Evolutionary conservation across 2,888 invertebrate species (phyloP).

Genomic region (Aleiodes testaceus): DNA sequence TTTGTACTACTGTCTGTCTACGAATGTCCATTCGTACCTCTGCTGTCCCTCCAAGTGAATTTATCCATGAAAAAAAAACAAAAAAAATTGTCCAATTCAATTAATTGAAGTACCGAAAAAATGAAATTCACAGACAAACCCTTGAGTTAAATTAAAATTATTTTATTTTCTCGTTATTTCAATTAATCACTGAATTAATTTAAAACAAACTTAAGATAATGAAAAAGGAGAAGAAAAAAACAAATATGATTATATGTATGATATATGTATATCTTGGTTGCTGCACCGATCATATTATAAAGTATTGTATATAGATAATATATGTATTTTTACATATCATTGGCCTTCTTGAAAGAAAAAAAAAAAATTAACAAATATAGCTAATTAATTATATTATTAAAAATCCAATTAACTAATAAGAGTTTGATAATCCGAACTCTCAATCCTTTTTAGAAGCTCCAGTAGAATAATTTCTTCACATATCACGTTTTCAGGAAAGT

Average conservation of each 20-base stretch:
- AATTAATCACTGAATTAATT: conserved; percentile 5
- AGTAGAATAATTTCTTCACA: not conserved
- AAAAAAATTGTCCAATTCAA: conserved; percentile 15
- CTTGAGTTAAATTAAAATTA: conserved; percentile 1
- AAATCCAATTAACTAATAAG: conserved; percentile 21
- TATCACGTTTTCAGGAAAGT: conserved; percentile 28
- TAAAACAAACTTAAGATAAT: conserved; percentile 22
- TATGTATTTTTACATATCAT: conserved; percentile 73
- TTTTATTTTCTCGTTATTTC: not conserved
- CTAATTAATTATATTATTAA: conserved; percentile 51
- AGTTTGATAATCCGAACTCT: not conserved
- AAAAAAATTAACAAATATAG: conserved; percentile 64
- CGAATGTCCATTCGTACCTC: conserved; percentile 33
- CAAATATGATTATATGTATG: conserved; percentile 68
- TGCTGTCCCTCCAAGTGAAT: conserved; percentile 31
- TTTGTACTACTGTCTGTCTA: conserved; percentile 31
- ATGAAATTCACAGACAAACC: conserved; percentile 34
- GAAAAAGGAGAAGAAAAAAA: conserved; percentile 41
- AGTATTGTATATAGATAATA: conserved; percentile 71
- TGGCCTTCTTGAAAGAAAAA: conserved; percentile 65
- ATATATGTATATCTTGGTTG: conserved; percentile 72
- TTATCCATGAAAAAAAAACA: conserved; percentile 17
- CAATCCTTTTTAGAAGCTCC: not conserved
- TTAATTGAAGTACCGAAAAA: conserved; percentile 16
- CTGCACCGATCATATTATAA: conserved; percentile 69